Evolutionary conservation across 2,888 invertebrate species (phyloP), one percentile per base, ranked within the genome.

Genomic region (Caenorhabditis auriculariae): DNA sequence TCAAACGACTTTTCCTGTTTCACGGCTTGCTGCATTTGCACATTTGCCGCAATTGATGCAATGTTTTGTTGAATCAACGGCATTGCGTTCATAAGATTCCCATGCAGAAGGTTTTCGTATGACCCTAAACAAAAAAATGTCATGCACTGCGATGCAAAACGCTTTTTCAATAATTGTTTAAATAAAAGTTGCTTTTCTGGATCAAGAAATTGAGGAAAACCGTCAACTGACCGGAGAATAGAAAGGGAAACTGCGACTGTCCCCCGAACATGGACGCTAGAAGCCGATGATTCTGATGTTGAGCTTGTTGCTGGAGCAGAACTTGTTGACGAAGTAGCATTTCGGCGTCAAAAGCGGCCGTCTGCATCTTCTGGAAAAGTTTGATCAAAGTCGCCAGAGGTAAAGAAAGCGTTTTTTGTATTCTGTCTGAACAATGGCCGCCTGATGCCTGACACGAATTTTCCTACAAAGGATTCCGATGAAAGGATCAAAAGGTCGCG

Each of bases 261-360:
- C 50, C 55, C 38, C 54, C 51, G 9, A 67, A 42, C 52, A 74
- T 64, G 28, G 48, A 45, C 12, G 69, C 60, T n/a, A 72, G 38
- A 24, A 71, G 28, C 15, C 54, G 52, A 9, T 70, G 72, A 27
- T 69, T 49, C 28, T 63, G 63, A 28, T 72, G 64, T 7, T 66
- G 59, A 29, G 66, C 58, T 17, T 69, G 62, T 24, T 73, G 65
- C 32, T 66, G 66, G 5, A 72, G 46, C 7, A 71, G 32, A 42
- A 64, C 50, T 35, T 72, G 72, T 29, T 74, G 76, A 27, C 68
- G 60, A 6, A 68, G 49, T 21, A 76, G 46, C 38, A 74, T 28
- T 19, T 74, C 77, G 19, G 65, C 59, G 46, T 65, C 62, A 15
- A 68, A 61, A 38, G 58, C 41, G 4, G 50, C 53, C 29, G 55